Evolutionary conservation across 2,797 vertebrate species (phyloP), one percentile per base, ranked within the genome.

Genomic region (Apodemus agrarius): DNA sequence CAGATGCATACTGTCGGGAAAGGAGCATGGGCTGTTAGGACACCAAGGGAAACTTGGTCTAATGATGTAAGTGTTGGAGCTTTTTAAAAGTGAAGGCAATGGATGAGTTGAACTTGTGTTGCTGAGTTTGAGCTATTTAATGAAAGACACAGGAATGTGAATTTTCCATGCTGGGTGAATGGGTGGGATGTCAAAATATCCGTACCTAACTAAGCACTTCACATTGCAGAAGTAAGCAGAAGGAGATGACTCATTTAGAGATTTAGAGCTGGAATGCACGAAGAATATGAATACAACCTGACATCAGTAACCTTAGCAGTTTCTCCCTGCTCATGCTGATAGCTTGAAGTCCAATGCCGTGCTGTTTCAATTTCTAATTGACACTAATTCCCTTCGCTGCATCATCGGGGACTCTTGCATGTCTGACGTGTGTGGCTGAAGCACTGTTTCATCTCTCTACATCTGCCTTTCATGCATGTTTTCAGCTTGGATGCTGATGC

Each of bases 391-490:
- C 49, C 43, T 54, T 91, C 19, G 7, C 0, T 12, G 63, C 1
- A 26, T 24, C 31, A 0, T n/a, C 37, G 37, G 43, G 57, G 34
- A 43, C 43, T 16, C 74, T 63, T 16, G 0, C 14, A 29, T 6
- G 22, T 24, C 46, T 82, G 29, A 46, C 24, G 22, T 0, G 0
- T 46, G 43, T 37, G 31, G 8, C 0, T 52, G 10, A 43, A 26
- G n/a, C 4, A 34, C 16, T 3, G 6, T 34, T 59, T 82, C 9
- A 54, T 88, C 13, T 34, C 3, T 78, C 14, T 54, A 0, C 3
- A n/a, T 11, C 54, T 59, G 26, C 34, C 76, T 26, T 90, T 86
- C 72, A 9, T 12, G 16, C 24, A 29, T 10, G 12, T 65, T 91
- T 90, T 83, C 24, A 80, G 13, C 9, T n/a, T 6, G 21, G 59